Conservation (phyloP, 2,113 vertebrate species). For the Rhinopithecus roxellana region DNA sequence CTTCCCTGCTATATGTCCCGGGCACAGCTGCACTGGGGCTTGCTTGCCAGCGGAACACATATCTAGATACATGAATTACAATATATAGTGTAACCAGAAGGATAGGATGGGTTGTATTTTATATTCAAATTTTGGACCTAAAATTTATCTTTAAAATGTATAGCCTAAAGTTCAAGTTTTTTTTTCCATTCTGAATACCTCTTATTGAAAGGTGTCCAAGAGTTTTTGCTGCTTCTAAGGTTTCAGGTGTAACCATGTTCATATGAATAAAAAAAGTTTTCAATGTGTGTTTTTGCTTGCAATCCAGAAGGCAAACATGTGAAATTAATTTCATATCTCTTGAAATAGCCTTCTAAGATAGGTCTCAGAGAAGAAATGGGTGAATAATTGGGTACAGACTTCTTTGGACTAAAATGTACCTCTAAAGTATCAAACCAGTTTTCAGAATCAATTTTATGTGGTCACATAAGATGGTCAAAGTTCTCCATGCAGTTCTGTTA, state of each 20-base stretch:
- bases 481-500: background rate
- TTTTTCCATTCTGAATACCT: slow-evolving; percentile 7
- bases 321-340: background rate
- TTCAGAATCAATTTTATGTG: background rate
- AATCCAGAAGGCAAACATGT: background rate
- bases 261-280: slow-evolving; percentile 36
- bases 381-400: background rate
- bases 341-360: slow-evolving; percentile 4
- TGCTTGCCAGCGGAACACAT: background rate
- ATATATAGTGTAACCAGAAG: background rate
- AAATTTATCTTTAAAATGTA: background rate
- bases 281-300: slow-evolving; percentile 7
- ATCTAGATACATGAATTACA: background rate
- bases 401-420: background rate
- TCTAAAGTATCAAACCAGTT: slow-evolving; percentile 17
- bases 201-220: background rate
- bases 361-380: background rate
- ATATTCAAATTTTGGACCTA: background rate
- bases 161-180: background rate
- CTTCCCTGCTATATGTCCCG: background rate
- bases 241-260: background rate
- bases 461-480: background rate
- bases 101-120: background rate
- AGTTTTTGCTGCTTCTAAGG: background rate
- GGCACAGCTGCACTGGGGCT: background rate